These are phyloP conservation scores for Notocelia uddmanniana DNA, from an alignment of 2,888 invertebrate genomes.

Conservation along the genomic window DNA sequence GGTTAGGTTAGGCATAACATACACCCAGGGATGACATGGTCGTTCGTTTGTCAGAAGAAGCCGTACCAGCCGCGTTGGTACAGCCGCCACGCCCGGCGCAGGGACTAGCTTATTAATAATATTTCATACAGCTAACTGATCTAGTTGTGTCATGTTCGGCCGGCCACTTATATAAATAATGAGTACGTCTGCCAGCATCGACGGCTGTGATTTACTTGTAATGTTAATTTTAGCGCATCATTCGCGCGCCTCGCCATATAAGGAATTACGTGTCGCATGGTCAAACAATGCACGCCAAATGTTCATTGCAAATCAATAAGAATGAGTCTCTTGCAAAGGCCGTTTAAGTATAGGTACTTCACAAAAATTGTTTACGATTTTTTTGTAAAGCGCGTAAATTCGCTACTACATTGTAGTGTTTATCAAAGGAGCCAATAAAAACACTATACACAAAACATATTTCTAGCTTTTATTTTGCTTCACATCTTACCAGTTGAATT, in stretches of 20 bases:
- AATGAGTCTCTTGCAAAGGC: not conserved
- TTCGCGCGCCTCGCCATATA: slow-evolving; percentile 21
- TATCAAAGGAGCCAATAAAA: too few relatives aligned
- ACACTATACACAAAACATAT: too few relatives aligned
- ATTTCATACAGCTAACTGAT: slow-evolving; percentile 32
- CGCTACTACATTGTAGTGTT: too few relatives aligned
- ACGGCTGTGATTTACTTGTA: slow-evolving; percentile 38
- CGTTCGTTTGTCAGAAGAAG: not conserved
- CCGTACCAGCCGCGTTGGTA: not conserved
- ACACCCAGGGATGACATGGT: not conserved
- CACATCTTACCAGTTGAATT: too few relatives aligned
- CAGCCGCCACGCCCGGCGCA: not conserved
- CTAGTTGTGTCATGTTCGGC: not conserved
- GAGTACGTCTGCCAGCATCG: slow-evolving; percentile 38
- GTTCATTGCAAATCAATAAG: not conserved
- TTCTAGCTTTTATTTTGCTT: too few relatives aligned
- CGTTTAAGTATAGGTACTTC: not conserved
- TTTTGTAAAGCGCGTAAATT: not conserved
- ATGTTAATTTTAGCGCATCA: slow-evolving; percentile 32
- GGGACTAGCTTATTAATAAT: slow-evolving; percentile 17
- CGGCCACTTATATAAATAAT: slow-evolving; percentile 32
- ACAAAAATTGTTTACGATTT: not conserved
- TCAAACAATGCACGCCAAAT: not conserved
- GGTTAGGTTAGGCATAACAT: not conserved
- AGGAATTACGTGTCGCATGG: not conserved